These are phyloP conservation scores for Asbolus verrucosus DNA, from an alignment of 1,140 invertebrate genomes.

Conservation along the genomic window DNA sequence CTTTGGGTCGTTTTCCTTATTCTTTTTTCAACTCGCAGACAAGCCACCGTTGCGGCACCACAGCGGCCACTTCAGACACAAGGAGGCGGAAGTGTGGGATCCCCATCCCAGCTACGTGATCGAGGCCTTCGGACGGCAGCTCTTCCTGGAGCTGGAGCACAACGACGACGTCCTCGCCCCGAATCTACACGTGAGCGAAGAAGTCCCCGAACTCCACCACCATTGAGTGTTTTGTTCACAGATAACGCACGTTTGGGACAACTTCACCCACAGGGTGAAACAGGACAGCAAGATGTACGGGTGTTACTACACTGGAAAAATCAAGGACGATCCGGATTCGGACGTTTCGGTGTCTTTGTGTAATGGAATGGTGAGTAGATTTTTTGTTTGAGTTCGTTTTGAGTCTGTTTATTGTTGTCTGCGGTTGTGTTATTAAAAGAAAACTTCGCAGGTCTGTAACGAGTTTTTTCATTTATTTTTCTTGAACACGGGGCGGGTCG, in stretches of 20 bases:
- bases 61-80: conserved; percentile 74
- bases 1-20: not conserved
- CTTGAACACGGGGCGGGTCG: no score
- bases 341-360: conserved; percentile 79
- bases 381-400: no score
- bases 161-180: conserved; percentile 71
- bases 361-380: conserved; percentile 79
- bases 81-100: conserved; percentile 75
- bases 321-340: conserved; percentile 75
- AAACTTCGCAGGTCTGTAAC: no score
- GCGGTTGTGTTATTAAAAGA: not conserved
- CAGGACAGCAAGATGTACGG: conserved; percentile 66
- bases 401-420: not conserved
- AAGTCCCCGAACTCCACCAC: not conserved
- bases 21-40: conserved; percentile 46
- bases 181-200: conserved; percentile 72
- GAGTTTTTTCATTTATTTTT: no score
- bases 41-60: conserved; percentile 64
- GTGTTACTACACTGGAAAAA: conserved; percentile 78
- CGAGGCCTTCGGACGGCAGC: conserved; percentile 70
- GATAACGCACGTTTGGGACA: conserved; percentile 71
- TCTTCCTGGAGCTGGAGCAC: conserved; percentile 70
- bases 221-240: conserved; percentile 54
- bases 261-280: conserved; percentile 65
- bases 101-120: conserved; percentile 79